Evolutionary conservation across 2,888 invertebrate genomes (phyloP).

Genomic region (Mimas tiliae): DNA sequence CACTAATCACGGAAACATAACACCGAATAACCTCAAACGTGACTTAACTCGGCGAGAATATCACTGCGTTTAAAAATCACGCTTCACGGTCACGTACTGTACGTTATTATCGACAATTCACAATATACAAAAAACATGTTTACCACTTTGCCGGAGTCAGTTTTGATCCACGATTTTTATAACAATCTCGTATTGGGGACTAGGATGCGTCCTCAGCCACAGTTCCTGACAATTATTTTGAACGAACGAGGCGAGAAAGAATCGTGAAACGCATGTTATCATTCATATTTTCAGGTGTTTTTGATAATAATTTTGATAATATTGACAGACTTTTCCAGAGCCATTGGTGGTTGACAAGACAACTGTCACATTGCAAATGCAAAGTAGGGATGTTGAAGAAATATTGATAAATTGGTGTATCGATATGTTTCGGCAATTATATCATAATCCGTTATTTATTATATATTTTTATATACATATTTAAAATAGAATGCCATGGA

Average conservation of each 20-base stretch:
- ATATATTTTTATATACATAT: too few species aligned
- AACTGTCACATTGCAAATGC: constrained; percentile 7
- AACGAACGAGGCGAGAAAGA: constrained; percentile 44
- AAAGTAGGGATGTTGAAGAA: too few species aligned
- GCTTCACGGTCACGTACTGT: neutral
- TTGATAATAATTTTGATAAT: constrained; percentile 69
- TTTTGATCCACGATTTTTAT: constrained; percentile 31
- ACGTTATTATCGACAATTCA: neutral
- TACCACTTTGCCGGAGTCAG: constrained; percentile 59
- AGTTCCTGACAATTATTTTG: constrained; percentile 50
- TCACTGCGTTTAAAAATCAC: neutral
- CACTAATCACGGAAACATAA: neutral
- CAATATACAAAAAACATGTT: constrained; percentile 30
- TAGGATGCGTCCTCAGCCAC: constrained; percentile 41
- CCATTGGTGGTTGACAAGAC: constrained; percentile 37
- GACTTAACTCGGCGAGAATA: constrained; percentile 8
- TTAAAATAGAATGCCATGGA: too few species aligned
- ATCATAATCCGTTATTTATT: too few species aligned
- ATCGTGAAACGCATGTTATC: constrained; percentile 64
- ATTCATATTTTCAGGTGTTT: constrained; percentile 72
- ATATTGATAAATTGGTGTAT: too few species aligned
- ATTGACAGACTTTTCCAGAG: constrained; percentile 52
- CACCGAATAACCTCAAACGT: constrained; percentile 11
- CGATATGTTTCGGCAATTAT: too few species aligned
- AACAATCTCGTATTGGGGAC: constrained; percentile 35